Evolutionary conservation across 2,888 invertebrate species (phyloP), one percentile per base, ranked within the genome.

Genomic region (Drosophila fungiperda): DNA sequence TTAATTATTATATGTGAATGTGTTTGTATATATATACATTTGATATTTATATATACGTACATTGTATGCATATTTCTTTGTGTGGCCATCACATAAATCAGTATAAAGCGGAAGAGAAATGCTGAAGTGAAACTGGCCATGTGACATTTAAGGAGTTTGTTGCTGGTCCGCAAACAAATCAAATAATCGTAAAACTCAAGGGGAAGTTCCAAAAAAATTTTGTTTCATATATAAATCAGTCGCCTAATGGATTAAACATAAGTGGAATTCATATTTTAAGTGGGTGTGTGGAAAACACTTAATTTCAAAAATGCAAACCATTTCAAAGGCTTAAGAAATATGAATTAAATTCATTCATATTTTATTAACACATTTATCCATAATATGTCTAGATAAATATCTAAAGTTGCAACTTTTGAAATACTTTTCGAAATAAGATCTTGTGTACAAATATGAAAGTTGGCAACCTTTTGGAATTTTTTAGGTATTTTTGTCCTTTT

Each of bases 51-150:
- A 61, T 49, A 29, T 29, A 57, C 52, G 17, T 59, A 26, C 23
- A 45, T 65, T 61, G 68, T 60, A 87, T 84, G 84, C 84, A 84
- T 73, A 82, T 84, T 87, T 87, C 84, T 84, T 89, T 89, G 84
- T 87, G 70, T 40, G 72, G 54, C 64, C 70, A 70, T 45, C 58
- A 65, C 77, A 77, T 77, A 80, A 71, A 86, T 76, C 69, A 78
- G 71, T 73, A 73, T 76, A 63, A 71, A 82, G 54, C 87, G 84
- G 84, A 84, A 84, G 78, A 72, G 82, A 84, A 84, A 84, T 89
- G 85, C 79, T 82, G 26, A 87, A 89, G 84, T 74, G 81, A 74
- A 89, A 84, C 84, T 87, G 89, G 87, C 84, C 84, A 87, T 84
- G 87, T 79, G 84, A 84, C 84, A 84, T 68, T 84, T 87, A 89